phyloP scores from a whole-genome alignment of 1,140 invertebrate species.

The Semibalanus balanoides region DNA sequence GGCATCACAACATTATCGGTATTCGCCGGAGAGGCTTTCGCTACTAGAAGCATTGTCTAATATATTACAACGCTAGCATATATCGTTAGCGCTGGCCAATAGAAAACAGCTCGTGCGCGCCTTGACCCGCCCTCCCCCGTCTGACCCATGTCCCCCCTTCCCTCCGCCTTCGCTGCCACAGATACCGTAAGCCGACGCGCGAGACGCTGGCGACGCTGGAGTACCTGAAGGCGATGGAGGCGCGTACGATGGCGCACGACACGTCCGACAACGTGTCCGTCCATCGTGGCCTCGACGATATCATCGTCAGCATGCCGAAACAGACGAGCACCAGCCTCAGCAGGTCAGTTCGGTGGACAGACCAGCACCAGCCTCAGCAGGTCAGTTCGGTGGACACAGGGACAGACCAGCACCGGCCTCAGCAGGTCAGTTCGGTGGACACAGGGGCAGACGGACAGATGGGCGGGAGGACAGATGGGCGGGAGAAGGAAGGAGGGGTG shows the following conservation, averaged over 20 bases:
- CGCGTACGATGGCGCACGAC: conserved; percentile 27
- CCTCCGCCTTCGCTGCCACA: no score
- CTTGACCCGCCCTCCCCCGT: no score
- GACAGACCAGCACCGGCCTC: not conserved
- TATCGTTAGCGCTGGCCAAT: no score
- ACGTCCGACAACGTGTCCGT: conserved; percentile 47
- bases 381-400: not conserved
- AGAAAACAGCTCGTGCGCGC: no score
- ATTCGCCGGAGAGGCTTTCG: no score
- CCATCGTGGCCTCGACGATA: conserved; percentile 53
- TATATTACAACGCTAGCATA: no score
- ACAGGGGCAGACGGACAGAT: not conserved
- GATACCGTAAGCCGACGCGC: conserved; percentile 48
- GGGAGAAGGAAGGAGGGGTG: no score
- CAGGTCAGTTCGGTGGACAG: not conserved
- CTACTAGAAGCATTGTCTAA: no score
- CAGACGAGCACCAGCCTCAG: not conserved
- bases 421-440: not conserved
- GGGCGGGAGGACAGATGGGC: no score
- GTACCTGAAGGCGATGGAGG: conserved; percentile 37
- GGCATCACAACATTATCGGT: no score
- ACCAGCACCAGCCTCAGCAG: not conserved
- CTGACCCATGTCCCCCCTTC: no score
- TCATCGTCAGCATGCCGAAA: conserved; percentile 18
- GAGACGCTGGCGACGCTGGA: conserved; percentile 47